These are phyloP conservation scores for Sericinus montela DNA, from an alignment of 2,888 invertebrate species.

Conservation along the genomic window DNA sequence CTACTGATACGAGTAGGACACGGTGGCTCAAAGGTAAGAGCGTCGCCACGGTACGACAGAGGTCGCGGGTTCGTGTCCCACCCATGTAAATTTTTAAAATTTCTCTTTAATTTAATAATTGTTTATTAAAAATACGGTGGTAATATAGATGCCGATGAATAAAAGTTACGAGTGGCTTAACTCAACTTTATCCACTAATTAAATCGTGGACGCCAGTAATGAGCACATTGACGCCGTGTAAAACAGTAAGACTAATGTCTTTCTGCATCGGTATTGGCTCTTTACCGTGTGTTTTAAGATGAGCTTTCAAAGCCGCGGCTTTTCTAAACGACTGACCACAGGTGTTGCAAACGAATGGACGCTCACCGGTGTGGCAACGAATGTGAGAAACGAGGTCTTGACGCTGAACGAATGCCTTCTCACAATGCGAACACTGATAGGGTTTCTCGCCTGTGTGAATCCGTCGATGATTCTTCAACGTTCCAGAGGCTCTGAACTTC, in stretches of 20 bases:
- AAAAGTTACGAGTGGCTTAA: too few species aligned
- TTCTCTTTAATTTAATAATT: too few species aligned
- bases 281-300: constrained; percentile 62
- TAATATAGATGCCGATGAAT: too few species aligned
- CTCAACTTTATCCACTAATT: neutral
- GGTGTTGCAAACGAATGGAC: constrained; percentile 61
- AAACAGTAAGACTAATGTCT: constrained; percentile 8
- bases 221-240: constrained; percentile 16
- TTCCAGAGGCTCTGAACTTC: constrained; percentile 77
- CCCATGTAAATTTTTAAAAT: too few species aligned
- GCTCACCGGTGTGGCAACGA: constrained; percentile 75
- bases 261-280: constrained; percentile 21
- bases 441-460: constrained; percentile 81
- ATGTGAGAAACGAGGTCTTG: constrained; percentile 78
- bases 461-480: constrained; percentile 77
- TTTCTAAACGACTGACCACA: constrained; percentile 77
- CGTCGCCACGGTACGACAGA: too few species aligned
- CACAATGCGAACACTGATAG: constrained; percentile 74
- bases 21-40: too few species aligned
- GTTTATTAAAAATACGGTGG: too few species aligned
- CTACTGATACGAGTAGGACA: too few species aligned
- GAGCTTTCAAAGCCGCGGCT: constrained; percentile 68
- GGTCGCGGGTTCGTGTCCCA: too few species aligned
- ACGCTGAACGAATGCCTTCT: constrained; percentile 77
- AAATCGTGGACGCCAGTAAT: constrained; percentile 8